Conservation (phyloP, 92 coral and sea anemone species). For the Bergia puertoricense region DNA sequence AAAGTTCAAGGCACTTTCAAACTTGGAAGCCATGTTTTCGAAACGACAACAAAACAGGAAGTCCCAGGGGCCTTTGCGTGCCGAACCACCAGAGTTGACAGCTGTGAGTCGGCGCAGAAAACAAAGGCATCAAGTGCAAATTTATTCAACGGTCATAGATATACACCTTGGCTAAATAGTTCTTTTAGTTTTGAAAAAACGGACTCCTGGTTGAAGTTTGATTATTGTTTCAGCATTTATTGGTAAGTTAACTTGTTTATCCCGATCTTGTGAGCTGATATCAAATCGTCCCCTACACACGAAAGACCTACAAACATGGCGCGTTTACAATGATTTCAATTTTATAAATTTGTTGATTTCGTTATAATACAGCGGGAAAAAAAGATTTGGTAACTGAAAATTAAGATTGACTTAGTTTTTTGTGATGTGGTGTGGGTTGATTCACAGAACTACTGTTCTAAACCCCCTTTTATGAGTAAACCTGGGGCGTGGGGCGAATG, state of each 20-base stretch:
- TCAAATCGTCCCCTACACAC: not conserved
- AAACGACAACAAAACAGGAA: slow-evolving; percentile 34
- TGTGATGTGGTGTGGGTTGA: too few relatives aligned
- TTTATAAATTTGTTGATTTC: too few relatives aligned
- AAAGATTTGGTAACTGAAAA: too few relatives aligned
- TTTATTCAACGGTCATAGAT: not conserved
- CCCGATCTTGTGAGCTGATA: too few relatives aligned
- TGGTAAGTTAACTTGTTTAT: not conserved
- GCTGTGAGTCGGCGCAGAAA: not conserved
- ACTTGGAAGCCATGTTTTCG: not conserved
- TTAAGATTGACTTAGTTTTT: too few relatives aligned
- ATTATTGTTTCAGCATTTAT: not conserved
- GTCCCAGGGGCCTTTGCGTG: slow-evolving; percentile 35
- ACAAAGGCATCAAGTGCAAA: not conserved
- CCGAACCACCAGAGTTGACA: not conserved
- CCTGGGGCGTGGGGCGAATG: not conserved
- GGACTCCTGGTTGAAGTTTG: not conserved
- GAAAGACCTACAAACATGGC: not conserved
- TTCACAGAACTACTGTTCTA: not conserved
- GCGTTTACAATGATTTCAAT: too few relatives aligned
- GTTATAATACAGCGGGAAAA: too few relatives aligned
- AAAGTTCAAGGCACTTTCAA: not conserved
- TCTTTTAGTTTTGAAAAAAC: not conserved
- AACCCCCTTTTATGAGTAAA: not conserved
- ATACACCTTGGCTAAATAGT: not conserved